These are phyloP conservation scores for Patella depressa DNA, from an alignment of 2,888 invertebrate genomes.

Conservation along the genomic window DNA sequence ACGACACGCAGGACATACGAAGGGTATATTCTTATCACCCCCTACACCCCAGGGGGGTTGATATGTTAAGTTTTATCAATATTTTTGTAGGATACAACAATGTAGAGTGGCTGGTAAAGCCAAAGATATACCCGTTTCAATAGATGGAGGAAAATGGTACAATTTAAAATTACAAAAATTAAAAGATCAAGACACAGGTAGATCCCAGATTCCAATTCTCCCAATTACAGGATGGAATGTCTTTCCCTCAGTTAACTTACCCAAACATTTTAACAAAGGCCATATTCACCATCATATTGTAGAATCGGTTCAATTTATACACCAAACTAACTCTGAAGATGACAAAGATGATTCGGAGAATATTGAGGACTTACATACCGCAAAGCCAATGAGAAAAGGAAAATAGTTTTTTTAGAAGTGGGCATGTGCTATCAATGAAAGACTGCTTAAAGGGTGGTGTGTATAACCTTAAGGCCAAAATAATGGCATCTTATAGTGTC, in stretches of 20 bases:
- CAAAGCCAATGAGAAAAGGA: constrained; percentile 29
- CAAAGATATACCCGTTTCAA: neutral
- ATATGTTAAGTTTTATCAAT: too few relatives aligned
- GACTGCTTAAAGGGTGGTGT: constrained; percentile 26
- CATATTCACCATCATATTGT: constrained; percentile 37
- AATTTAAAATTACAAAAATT: neutral
- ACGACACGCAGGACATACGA: too few relatives aligned
- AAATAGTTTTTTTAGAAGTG: constrained; percentile 23
- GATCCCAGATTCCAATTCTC: neutral
- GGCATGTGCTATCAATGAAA: constrained; percentile 27
- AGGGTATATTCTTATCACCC: too few relatives aligned
- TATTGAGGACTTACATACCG: constrained; percentile 32
- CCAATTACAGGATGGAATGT: constrained; percentile 13
- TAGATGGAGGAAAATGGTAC: neutral
- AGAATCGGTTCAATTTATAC: constrained; percentile 30
- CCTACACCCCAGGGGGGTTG: too few relatives aligned
- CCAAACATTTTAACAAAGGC: constrained; percentile 21
- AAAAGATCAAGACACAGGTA: neutral
- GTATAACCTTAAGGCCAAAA: constrained; percentile 31
- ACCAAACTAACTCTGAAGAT: neutral
- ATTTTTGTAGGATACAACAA: too few relatives aligned
- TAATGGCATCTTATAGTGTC: constrained; percentile 26
- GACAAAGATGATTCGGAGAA: constrained; percentile 21
- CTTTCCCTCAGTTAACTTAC: constrained; percentile 17
- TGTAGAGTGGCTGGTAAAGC: too few relatives aligned